Evolutionary conservation across 2,113 vertebrate genomes (phyloP), one percentile per base, ranked within the genome.

Genomic region (Oryzias melastigma): DNA sequence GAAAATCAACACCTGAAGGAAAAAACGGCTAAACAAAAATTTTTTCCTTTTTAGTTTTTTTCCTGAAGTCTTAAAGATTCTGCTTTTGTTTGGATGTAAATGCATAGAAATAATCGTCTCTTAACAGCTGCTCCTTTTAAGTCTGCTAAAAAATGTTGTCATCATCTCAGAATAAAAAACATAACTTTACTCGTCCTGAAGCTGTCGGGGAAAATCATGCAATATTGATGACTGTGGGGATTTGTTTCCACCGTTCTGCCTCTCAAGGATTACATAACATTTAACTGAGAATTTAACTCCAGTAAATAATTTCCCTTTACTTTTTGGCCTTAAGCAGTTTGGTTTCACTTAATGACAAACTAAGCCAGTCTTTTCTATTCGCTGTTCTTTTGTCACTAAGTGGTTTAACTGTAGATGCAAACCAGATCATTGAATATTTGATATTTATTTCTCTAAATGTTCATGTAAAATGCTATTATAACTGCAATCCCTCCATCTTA

Each of bases 1-100:
- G 44, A 64, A 81, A 79, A 72, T 68, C 73, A 72, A 67, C 47
- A 63, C 55, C 70, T 40, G 59, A 18, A 69, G 54, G 52, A 53
- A 68, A 68, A 50, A 5, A 14, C 16, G 8, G 48, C 65, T 35
- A 76, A 68, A 24, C 57, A 60, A 59, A 77, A 52, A 58, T 45
- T 62, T 47, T 66, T 3, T 48, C 66, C 22, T 29, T 51, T 27
- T 57, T 70, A 47, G 35, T 42, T 43, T 47, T 65, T 52, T 61
- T 25, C 50, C 17, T 10, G 25, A 40, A 3, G 14, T 45, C 4
- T 4, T 53, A 12, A 55, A 10, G 50, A 46, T 58, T 50, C 27
- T 65, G 51, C 27, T 58, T 55, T 22, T 43, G 25, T 6, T 62
- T 54, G 24, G 25, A n/a, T 52, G 70, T 15, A 57, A 81, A 73